Evolutionary conservation across 30 jellyfish, hydroid and myxozoan genomes (phyloP).

Genomic region (Aurelia coerulea): DNA sequence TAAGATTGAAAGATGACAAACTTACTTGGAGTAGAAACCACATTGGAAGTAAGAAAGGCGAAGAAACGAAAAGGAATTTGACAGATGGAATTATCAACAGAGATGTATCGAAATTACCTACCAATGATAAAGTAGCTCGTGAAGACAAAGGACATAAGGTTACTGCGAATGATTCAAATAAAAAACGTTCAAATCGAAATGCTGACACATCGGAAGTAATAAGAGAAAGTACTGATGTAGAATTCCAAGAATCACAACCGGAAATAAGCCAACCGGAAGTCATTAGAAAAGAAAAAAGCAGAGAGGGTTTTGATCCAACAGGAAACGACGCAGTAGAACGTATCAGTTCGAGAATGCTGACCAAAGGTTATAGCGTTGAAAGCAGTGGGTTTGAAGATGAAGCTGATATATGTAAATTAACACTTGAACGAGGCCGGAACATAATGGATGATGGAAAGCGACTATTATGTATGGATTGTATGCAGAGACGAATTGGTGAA

Average conservation of each 20-base stretch:
- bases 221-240: too few species aligned
- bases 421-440: conserved; percentile 45
- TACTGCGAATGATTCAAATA: too few species aligned
- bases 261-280: not conserved
- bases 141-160: too few species aligned
- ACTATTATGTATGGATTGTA: conserved; percentile 21
- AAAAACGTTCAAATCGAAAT: too few species aligned
- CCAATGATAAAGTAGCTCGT: too few species aligned
- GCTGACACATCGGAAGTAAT: too few species aligned
- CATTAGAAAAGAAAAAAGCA: not conserved
- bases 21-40: too few species aligned
- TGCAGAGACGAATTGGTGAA: not conserved
- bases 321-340: not conserved
- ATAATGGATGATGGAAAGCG: not conserved
- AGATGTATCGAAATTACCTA: too few species aligned
- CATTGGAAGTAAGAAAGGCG: too few species aligned
- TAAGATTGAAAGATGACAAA: too few species aligned
- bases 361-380: conserved; percentile 80
- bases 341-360: not conserved
- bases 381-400: conserved; percentile 99
- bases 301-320: not conserved
- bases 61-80: too few species aligned
- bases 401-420: conserved; percentile 17
- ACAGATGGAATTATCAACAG: too few species aligned
- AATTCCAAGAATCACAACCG: not conserved